Evolutionary conservation across 2,888 invertebrate genomes (phyloP), one percentile per base, ranked within the genome.

Genomic region (Lissonota sp.): DNA sequence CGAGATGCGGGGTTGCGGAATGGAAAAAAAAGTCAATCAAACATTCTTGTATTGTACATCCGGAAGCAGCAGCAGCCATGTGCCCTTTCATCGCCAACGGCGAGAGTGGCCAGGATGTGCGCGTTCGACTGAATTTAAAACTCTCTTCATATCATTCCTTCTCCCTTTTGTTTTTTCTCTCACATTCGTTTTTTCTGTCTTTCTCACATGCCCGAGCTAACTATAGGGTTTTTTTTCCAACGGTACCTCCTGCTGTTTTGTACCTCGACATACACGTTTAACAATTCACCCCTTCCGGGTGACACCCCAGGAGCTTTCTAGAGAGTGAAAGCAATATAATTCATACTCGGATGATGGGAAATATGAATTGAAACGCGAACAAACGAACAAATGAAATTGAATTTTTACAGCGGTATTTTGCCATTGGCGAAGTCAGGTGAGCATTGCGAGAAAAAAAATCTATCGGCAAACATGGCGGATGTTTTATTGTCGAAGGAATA

Each of bases 11-110:
- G 70, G 26, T 57, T 7, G 46, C 37, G 57, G 55, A 42, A 69
- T 44, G 66, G 39, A 64, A 55, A 72, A n/a, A 79, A 82, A 82
- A 79, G 79, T 82, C 75, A 79, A 82, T 82, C 76, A 82, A 79
- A 82, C 62, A 79, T 82, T 79, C 55, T 72, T 79, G 75, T 76
- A 73, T 58, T 26, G 26, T 26, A 66, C 63, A 77, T 64, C 63
- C 49, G 10, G 49, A n/a, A 12, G 62, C 44, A 39, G 42, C 42
- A 57, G 60, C 44, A 53, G 60, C 73, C 58, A 64, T 73, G 57
- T 72, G 80, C 67, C 76, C 66, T 77, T 77, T 80, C 69, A 69
- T 55, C 64, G 66, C 12, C 49, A 49, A 40, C 40, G 49, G 73
- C 73, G 60, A 64, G 71, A 71, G 49, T 67, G 57, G 49, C 67